These are phyloP conservation scores for Euthynnus affinis DNA, from an alignment of 2,797 vertebrate genomes.

Conservation along the genomic window DNA sequence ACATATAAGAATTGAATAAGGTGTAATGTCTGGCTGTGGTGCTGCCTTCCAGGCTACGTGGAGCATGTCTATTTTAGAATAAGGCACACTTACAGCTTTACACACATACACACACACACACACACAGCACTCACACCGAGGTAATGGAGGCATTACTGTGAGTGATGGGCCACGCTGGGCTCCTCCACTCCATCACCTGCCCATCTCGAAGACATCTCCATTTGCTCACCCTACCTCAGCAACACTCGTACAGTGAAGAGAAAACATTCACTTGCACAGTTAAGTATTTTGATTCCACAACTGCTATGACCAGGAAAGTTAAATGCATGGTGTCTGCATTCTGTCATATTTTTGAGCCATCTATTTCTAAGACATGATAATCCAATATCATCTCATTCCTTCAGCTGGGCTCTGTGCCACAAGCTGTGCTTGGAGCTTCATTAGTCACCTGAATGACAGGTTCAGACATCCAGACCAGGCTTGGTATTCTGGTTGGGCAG, in stretches of 20 bases:
- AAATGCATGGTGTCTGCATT: background rate
- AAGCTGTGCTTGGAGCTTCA: slow-evolving; percentile 43
- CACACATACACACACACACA: slow-evolving; percentile 35
- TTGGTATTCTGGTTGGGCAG: slow-evolving; percentile 18
- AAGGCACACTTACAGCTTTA: slow-evolving; percentile 47
- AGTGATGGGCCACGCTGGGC: slow-evolving; percentile 71
- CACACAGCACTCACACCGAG: slow-evolving; percentile 49
- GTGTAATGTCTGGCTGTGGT: slow-evolving; percentile 12
- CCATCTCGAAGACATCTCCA: slow-evolving; percentile 73
- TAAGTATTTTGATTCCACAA: slow-evolving; percentile 24
- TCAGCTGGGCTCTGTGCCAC: slow-evolving; percentile 5
- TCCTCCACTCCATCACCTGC: slow-evolving; percentile 76
- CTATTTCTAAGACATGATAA: slow-evolving; percentile 27
- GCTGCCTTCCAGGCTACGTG: slow-evolving; percentile 30
- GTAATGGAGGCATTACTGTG: slow-evolving; percentile 79
- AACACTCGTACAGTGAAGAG: slow-evolving; percentile 31
- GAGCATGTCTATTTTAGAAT: slow-evolving; percentile 57
- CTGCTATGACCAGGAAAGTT: background rate
- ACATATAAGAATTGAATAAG: background rate
- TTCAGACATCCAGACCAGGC: slow-evolving; percentile 22
- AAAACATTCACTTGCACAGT: slow-evolving; percentile 32
- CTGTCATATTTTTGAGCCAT: slow-evolving; percentile 17
- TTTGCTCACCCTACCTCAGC: slow-evolving; percentile 74
- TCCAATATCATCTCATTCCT: slow-evolving; percentile 45
- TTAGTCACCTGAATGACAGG: slow-evolving; percentile 57